Conservation (phyloP, 2,888 invertebrate genomes). For the Cephus sareptanus region DNA sequence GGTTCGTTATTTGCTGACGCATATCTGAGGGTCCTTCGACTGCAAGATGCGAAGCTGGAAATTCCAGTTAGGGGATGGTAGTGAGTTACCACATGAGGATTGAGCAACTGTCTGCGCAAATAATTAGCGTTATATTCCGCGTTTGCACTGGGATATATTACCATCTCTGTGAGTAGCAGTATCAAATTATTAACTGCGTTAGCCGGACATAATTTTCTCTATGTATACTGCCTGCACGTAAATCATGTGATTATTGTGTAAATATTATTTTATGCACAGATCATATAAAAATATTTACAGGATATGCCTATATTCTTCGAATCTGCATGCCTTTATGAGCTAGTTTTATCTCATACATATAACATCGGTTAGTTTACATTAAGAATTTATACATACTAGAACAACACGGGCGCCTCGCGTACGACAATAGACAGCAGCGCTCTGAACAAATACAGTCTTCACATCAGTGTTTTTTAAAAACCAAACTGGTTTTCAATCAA, state of each 20-base stretch:
- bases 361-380: background rate
- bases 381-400: background rate
- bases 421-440: no score
- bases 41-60: background rate
- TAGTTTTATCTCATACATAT: background rate
- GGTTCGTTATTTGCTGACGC: slow-evolving; percentile 4
- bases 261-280: background rate
- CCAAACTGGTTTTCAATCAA: no score
- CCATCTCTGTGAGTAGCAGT: background rate
- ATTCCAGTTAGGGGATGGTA: background rate
- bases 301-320: background rate
- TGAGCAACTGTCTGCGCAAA: background rate
- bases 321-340: background rate
- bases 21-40: background rate
- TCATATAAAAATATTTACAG: background rate
- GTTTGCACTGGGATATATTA: background rate
- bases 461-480: no score
- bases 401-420: no score
- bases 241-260: background rate
- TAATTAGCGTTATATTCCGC: background rate
- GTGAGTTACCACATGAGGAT: background rate
- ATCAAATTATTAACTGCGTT: background rate
- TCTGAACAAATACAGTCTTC: no score
- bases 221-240: background rate
- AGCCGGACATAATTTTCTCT: background rate